Percentiles rank a stretch among this genome's conserved stretches.
Evolutionary conservation across 2,113 vertebrate genomes (phyloP).

Genomic region (Pangasianodon hypophthalmus): DNA sequence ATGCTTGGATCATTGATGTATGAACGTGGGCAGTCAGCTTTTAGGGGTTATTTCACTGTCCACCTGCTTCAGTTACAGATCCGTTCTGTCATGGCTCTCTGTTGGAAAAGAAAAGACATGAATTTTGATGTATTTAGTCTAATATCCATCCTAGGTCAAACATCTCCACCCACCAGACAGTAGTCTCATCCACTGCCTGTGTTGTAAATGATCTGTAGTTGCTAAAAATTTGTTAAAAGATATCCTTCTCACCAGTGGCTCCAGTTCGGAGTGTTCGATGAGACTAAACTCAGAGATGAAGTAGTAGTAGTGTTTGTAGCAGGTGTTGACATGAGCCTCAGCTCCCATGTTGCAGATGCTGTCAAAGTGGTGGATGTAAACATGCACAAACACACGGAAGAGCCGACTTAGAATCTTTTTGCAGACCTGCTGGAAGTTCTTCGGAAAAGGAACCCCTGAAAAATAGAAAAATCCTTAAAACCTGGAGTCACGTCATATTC

Average conservation of each 20-base stretch:
- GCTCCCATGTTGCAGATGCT: slow-evolving; percentile 94
- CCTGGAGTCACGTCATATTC: neutral
- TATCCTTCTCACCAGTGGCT: slow-evolving; percentile 88
- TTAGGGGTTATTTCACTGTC: slow-evolving; percentile 21
- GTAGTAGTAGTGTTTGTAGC: slow-evolving; percentile 98
- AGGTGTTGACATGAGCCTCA: slow-evolving; percentile 96
- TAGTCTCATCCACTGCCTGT: neutral
- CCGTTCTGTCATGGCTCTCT: slow-evolving; percentile 84
- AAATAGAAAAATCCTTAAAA: slow-evolving; percentile 28
- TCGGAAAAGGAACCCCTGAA: slow-evolving; percentile 94
- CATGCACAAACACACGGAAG: slow-evolving; percentile 95
- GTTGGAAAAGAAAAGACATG: slow-evolving; percentile 54
- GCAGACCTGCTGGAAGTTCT: slow-evolving; percentile 97
- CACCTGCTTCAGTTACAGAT: slow-evolving; percentile 76
- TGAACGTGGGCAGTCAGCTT: slow-evolving; percentile 34
- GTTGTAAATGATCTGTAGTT: neutral
- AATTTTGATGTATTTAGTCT: neutral
- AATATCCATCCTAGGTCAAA: neutral
- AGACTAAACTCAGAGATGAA: slow-evolving; percentile 96
- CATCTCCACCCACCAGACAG: neutral
- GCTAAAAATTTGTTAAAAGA: neutral
- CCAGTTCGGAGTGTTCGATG: slow-evolving; percentile 89
- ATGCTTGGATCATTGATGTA: neutral
- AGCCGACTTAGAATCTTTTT: slow-evolving; percentile 97
- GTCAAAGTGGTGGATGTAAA: slow-evolving; percentile 99